A percentile compares a stretch with the other conserved stretches of the same genome.
phyloP scores from a whole-genome alignment of 2,113 vertebrate species.

The Epinephelus cyanopodus region DNA sequence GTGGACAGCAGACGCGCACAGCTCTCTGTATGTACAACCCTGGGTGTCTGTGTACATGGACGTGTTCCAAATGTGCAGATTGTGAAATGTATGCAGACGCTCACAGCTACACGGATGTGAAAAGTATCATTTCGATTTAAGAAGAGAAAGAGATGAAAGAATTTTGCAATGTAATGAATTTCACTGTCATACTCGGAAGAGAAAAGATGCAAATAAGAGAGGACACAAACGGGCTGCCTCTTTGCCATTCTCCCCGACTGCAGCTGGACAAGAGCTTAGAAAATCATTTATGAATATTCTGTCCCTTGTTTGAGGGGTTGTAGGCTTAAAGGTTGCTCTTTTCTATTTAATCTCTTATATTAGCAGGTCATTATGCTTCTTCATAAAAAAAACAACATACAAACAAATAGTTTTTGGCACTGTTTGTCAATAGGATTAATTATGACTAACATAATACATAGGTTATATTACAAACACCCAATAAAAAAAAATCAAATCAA shows the following conservation, averaged over 20 bases:
- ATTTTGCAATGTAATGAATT: background rate
- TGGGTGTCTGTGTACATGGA: background rate
- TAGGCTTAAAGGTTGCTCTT: background rate
- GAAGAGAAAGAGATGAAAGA: background rate
- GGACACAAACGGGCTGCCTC: background rate
- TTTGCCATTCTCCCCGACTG: background rate
- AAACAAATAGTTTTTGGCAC: background rate
- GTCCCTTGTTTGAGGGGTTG: background rate
- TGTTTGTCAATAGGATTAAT: background rate
- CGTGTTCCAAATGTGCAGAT: background rate
- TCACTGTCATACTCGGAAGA: background rate
- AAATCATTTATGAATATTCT: background rate
- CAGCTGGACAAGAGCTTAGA: background rate
- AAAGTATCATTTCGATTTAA: background rate
- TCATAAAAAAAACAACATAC: too few relatives aligned
- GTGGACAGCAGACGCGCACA: background rate
- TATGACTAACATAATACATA: background rate
- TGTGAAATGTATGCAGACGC: background rate
- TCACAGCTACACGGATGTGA: background rate
- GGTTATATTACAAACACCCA: background rate
- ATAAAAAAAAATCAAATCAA: too few relatives aligned
- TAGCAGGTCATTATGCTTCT: background rate
- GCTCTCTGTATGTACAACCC: background rate
- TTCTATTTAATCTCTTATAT: background rate
- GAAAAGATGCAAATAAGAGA: background rate